A percentile compares a stretch with the other conserved stretches of the same genome.
Conservation (phyloP, 1,140 invertebrate genomes). For the Drosophila ercepeae region DNA sequence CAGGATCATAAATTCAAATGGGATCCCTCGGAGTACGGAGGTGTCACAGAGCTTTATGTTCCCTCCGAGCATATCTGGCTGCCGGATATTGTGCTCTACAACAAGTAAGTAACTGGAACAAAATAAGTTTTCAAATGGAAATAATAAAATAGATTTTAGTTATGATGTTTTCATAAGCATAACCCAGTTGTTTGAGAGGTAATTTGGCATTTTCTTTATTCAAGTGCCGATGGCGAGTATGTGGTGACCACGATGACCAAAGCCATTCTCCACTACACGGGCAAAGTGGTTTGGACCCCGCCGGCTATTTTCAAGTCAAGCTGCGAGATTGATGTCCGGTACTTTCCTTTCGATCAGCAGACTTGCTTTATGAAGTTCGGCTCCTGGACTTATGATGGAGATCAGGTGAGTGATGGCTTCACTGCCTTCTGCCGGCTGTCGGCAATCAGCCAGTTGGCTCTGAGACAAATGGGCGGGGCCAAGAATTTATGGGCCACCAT, state of each 20-base stretch:
- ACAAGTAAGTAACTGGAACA: constrained; percentile 90
- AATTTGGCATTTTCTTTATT: neutral
- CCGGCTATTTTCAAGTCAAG: constrained; percentile 99
- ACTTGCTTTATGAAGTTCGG: constrained; percentile 98
- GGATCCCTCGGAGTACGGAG: constrained; percentile 97
- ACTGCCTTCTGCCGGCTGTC: neutral
- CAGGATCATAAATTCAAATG: constrained; percentile 98
- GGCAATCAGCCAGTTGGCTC: constrained; percentile 1
- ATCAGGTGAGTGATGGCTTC: constrained; percentile 87
- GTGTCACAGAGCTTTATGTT: constrained; percentile 95
- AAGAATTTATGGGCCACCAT: constrained; percentile 62
- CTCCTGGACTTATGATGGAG: constrained; percentile 99
- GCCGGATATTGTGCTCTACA: constrained; percentile 98
- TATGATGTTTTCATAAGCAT: too few relatives aligned
- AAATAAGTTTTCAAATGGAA: neutral
- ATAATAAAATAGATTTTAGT: too few relatives aligned
- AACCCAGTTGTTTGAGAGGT: too few relatives aligned
- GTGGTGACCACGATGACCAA: constrained; percentile 99
- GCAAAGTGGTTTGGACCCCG: constrained; percentile 95
- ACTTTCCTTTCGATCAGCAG: constrained; percentile 99
- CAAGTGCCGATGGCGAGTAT: constrained; percentile 98
- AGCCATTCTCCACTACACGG: constrained; percentile 94
- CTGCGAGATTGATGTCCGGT: constrained; percentile 97
- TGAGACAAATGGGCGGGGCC: constrained; percentile 60
- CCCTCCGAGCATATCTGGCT: constrained; percentile 97